A percentile compares a stretch with the other conserved stretches of the same genome.
phyloP scores from a whole-genome alignment of 2,797 vertebrate genomes.

The Cynodonichthys magdalenae region DNA sequence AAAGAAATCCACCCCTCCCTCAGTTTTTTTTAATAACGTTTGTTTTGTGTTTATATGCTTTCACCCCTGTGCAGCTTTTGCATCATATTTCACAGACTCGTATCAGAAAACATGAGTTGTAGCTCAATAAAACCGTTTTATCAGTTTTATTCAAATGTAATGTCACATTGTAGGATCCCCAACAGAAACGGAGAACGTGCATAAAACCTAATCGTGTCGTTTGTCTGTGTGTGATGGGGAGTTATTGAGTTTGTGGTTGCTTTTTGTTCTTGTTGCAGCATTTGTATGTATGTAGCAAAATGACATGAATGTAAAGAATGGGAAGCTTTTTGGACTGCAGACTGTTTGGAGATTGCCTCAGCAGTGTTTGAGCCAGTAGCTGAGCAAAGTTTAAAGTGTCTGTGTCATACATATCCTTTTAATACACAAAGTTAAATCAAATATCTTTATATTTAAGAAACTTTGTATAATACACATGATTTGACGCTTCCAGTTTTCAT shows the following conservation, averaged over 20 bases:
- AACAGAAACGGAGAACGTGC: too few species aligned
- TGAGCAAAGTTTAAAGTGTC: constrained; percentile 24
- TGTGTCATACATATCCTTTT: too few species aligned
- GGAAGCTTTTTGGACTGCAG: constrained; percentile 14
- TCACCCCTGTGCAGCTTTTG: background rate
- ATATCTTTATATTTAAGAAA: too few species aligned
- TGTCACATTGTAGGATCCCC: too few species aligned
- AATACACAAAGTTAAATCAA: too few species aligned
- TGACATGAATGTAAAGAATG: constrained; percentile 15
- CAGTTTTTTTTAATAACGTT: background rate
- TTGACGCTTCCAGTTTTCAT: too few species aligned
- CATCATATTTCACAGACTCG: constrained; percentile 2
- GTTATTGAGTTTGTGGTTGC: too few species aligned
- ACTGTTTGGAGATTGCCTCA: constrained; percentile 12
- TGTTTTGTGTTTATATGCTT: background rate
- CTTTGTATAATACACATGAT: too few species aligned
- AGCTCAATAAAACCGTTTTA: too few species aligned
- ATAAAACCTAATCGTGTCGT: too few species aligned
- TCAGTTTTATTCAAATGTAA: too few species aligned
- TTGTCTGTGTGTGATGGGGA: background rate
- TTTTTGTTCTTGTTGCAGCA: constrained; percentile 11
- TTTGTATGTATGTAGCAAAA: constrained; percentile 2
- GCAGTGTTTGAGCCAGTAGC: constrained; percentile 13
- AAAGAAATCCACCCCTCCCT: background rate
- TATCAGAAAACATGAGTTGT: background rate